These are phyloP conservation scores for Lepilemur septentrionalis DNA, from an alignment of 2,797 vertebrate species.

Conservation along the genomic window DNA sequence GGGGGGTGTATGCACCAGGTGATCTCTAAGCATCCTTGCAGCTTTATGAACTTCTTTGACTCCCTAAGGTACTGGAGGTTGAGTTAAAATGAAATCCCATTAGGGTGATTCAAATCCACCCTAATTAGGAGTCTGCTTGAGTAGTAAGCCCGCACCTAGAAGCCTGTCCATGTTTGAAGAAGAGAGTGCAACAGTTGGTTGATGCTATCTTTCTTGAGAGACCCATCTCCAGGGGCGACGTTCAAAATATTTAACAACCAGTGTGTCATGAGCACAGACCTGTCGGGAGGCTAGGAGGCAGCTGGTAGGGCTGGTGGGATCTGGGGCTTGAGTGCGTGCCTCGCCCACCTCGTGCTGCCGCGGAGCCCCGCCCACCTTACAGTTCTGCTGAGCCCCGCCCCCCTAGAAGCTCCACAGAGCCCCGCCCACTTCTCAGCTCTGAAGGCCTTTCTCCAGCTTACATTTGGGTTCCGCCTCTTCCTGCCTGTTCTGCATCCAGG, in stretches of 20 bases:
- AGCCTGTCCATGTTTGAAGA: conserved; percentile 53
- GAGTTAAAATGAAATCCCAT: neutral
- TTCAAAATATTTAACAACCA: conserved; percentile 66
- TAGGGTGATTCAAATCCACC: neutral
- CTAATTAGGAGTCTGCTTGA: neutral
- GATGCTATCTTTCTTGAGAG: conserved; percentile 58
- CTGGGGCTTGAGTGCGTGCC: neutral
- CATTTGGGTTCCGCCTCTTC: neutral
- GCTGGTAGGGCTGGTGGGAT: neutral
- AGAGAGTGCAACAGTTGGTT: neutral
- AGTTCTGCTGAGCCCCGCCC: neutral
- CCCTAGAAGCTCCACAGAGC: neutral
- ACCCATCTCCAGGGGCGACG: conserved; percentile 49
- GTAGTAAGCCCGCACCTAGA: neutral
- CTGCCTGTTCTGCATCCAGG: neutral
- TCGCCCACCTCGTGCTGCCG: neutral
- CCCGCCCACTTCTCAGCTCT: neutral
- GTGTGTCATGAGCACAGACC: neutral
- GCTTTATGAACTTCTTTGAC: neutral
- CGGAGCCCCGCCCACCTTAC: neutral
- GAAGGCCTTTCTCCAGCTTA: neutral
- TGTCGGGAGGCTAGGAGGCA: neutral
- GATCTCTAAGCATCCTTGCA: neutral
- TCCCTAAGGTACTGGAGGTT: neutral
- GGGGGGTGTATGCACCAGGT: neutral